Conservation (phyloP, 2,113 vertebrate species). For the Copsychus sechellarum region DNA sequence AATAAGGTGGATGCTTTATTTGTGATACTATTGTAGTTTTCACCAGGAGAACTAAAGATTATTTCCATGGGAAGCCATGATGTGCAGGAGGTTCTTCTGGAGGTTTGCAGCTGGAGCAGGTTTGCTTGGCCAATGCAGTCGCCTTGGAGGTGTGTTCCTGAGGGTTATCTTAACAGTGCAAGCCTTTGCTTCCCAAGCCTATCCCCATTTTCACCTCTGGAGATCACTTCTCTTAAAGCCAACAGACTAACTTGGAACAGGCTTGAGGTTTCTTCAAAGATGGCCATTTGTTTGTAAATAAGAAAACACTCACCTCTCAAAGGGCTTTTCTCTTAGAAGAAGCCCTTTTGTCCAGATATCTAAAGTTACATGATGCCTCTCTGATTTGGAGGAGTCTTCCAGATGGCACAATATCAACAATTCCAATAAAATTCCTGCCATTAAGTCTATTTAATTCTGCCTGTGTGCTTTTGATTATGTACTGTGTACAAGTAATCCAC, state of each 20-base stretch:
- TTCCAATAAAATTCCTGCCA: neutral
- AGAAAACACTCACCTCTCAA: neutral
- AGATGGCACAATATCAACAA: neutral
- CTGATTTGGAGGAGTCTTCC: neutral
- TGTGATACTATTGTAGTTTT: neutral
- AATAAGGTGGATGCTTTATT: neutral
- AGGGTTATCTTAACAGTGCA: fast-evolving
- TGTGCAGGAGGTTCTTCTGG: neutral
- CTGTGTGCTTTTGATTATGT: neutral
- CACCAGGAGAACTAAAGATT: neutral
- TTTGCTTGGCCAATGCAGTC: neutral
- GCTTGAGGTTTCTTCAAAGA: neutral
- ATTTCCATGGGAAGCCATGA: neutral
- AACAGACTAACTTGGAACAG: neutral
- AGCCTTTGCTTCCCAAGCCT: neutral
- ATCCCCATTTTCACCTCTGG: neutral
- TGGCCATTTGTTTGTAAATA: neutral
- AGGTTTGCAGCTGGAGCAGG: neutral
- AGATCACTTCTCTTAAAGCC: neutral
- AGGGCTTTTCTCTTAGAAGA: neutral
- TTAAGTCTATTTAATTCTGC: neutral
- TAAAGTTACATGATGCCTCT: neutral
- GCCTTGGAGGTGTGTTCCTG: neutral
- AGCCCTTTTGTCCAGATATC: neutral
- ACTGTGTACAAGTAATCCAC: neutral